Evolutionary conservation across 2,113 vertebrate genomes (phyloP).

Genomic region (Recurvirostra avosetta): DNA sequence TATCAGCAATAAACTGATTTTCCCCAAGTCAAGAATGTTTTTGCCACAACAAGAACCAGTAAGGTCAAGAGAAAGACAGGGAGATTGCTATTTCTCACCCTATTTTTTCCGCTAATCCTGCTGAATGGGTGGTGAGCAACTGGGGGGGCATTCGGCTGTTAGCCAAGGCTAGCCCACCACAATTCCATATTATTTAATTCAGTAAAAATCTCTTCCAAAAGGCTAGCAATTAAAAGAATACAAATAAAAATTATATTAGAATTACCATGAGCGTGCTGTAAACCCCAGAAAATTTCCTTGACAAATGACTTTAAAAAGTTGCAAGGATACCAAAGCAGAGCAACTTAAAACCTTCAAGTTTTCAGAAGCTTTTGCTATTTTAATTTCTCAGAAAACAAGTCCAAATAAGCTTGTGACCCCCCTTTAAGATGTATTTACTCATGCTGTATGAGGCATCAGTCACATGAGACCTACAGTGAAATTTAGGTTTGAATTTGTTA

Average conservation of each 20-base stretch:
- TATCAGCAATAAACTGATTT: background rate
- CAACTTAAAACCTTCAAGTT: background rate
- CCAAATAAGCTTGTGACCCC: background rate
- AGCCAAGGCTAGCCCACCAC: background rate
- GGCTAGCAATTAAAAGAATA: background rate
- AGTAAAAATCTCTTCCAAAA: background rate
- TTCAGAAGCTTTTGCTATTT: background rate
- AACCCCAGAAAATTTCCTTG: background rate
- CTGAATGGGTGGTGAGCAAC: background rate
- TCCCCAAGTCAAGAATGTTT: background rate
- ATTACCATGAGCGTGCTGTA: background rate
- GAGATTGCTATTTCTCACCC: background rate
- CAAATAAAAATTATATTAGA: background rate
- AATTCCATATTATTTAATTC: background rate
- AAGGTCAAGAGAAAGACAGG: too few relatives aligned
- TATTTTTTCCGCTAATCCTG: background rate
- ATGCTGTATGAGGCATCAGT: background rate
- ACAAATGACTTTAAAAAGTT: background rate
- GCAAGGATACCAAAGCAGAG: background rate
- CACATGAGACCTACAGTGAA: background rate
- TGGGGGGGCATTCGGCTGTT: background rate
- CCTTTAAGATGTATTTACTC: background rate
- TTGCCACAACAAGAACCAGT: background rate
- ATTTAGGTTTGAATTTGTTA: background rate
- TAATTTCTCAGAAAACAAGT: background rate